Evolutionary conservation across 2,888 invertebrate species (phyloP), one percentile per base, ranked within the genome.

Genomic region (Lissonota sp.): DNA sequence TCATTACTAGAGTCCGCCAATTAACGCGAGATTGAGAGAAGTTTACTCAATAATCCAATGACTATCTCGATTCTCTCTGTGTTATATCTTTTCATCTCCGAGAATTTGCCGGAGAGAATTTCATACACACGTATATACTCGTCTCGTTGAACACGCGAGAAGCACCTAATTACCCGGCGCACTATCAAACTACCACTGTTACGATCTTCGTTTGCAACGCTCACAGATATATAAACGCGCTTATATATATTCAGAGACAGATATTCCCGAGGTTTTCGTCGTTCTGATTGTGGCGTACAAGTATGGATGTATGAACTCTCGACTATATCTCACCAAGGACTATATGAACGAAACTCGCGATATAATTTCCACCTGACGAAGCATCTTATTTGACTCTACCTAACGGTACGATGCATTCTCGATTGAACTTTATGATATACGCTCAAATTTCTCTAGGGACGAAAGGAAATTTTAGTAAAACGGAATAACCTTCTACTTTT

Each of bases 281-380:
- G 16, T 37, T 12, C 26, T 57, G 26, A 3, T 57, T 12, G n/a
- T 8, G 14, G 12, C 39, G 26, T 10, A 53, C 40, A 42, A 5
- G 40, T n/a, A n/a, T 4, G n/a, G 49, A 49, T 10, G n/a, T 16
- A 40, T 53, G 10, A 67, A 53, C 42, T 51, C 16, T 42, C 14
- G 16, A 67, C 63, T 64, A 26, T 64, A 26, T 49, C 37, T n/a
- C 49, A 26, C 16, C n/a, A 7, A 64, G 63, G 66, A 53, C 51
- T 72, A 49, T 37, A 39, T 4, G 51, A 69, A 44, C 6, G 10
- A 44, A 44, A 44, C 7, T 6, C 64, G 64, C 74, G 74, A 66
- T 79, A 79, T 70, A 57, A 64, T 74, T 79, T 70, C 69, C 74
- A 70, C 63, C 70, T 14, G 74, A 70, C 60, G 64, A 16, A 74